A percentile compares a stretch with the other conserved stretches of the same genome.
phyloP scores from a whole-genome alignment of 2,888 invertebrate species.

The Pecten maximus region DNA sequence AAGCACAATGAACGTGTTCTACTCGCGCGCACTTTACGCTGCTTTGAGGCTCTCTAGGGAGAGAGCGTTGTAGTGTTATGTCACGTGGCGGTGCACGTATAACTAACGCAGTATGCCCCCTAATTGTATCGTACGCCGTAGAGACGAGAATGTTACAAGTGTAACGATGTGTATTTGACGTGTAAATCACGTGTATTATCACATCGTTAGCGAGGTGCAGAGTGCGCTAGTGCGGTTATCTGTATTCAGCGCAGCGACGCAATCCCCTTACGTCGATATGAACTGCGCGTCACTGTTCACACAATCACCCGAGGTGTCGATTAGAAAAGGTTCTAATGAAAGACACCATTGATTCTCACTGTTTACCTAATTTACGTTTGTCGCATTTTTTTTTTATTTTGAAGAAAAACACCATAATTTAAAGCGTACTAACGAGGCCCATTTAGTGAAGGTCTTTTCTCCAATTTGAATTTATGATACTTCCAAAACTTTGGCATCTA shows the following conservation, averaged over 20 bases:
- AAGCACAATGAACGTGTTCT: background rate
- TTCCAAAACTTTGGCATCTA: no score
- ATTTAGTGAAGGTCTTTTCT: no score
- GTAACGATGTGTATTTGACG: background rate
- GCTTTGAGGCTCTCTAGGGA: background rate
- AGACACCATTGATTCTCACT: no score
- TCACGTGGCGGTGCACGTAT: background rate
- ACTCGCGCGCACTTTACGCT: background rate
- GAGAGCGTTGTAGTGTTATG: background rate
- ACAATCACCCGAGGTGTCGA: background rate
- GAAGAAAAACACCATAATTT: no score
- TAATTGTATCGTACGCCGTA: background rate
- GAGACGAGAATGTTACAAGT: background rate
- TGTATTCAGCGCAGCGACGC: background rate
- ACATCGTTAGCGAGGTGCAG: background rate
- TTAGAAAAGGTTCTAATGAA: background rate
- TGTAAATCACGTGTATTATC: constrained; percentile 16
- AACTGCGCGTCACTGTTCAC: background rate
- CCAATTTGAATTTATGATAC: no score
- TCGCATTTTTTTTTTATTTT: no score
- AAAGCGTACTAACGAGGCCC: no score
- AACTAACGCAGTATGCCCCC: background rate
- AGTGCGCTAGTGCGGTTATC: background rate
- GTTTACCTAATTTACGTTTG: no score
- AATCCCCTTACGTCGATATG: background rate